phyloP scores from a whole-genome alignment of 2,113 vertebrate genomes.

The cattle (Bos taurus) region DNA sequence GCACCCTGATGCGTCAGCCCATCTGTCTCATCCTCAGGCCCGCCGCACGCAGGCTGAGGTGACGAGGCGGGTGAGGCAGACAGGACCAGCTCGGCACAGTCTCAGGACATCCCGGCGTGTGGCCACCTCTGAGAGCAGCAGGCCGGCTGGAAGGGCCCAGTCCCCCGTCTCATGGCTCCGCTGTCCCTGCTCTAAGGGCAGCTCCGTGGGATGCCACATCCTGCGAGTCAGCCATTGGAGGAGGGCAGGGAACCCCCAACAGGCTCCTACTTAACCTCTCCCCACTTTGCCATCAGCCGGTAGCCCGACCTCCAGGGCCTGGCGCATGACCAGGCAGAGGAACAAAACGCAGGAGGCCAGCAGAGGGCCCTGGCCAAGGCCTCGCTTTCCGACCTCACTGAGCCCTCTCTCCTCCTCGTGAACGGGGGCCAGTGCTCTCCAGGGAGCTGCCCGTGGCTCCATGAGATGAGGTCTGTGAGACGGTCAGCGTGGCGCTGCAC shows the following conservation, averaged over 20 bases:
- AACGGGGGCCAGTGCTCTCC: no score
- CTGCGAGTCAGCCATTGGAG: accelerated
- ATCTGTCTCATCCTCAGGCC: not conserved
- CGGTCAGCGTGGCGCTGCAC: accelerated
- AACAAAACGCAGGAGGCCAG: not conserved
- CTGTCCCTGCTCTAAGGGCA: not conserved
- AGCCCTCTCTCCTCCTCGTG: not conserved
- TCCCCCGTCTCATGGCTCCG: accelerated
- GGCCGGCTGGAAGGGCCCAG: not conserved
- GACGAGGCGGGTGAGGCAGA: accelerated
- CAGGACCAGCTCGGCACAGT: not conserved
- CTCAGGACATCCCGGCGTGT: not conserved
- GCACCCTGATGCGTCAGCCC: not conserved
- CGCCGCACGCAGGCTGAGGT: accelerated
- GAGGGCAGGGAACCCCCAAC: not conserved
- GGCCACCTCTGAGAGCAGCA: not conserved
- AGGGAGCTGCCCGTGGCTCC: accelerated
- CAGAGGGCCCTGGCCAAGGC: not conserved
- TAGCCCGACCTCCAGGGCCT: not conserved
- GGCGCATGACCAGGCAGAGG: accelerated
- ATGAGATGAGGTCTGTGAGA: accelerated
- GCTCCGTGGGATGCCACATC: not conserved
- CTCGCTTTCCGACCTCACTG: not conserved
- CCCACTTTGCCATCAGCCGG: not conserved
- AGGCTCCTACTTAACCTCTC: not conserved